phyloP scores from a whole-genome alignment of 2,797 vertebrate species.

The Buceros bicornis region DNA sequence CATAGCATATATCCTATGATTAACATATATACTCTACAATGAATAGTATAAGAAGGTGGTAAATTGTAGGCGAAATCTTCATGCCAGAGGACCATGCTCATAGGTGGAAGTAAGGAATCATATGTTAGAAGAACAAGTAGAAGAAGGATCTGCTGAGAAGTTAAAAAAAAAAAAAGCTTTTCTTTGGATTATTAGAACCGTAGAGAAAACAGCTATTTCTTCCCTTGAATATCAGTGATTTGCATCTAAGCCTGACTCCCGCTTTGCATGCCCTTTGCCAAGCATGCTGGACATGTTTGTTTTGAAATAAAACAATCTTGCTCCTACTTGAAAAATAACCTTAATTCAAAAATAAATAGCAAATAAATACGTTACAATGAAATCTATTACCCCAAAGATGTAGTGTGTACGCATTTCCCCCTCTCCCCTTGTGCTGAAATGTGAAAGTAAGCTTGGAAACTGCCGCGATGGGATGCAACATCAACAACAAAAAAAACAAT shows the following conservation, averaged over 20 bases:
- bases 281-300: not conserved
- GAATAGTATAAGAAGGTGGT: not conserved
- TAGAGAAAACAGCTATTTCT: not conserved
- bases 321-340: not conserved
- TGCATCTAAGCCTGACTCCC: not conserved
- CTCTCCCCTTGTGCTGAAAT: not conserved
- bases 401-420: not conserved
- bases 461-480: fast-evolving
- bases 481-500: not conserved
- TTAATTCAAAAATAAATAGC: not conserved
- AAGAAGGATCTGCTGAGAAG: not conserved
- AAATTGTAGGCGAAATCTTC: not conserved
- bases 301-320: not conserved
- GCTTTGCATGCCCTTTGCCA: not conserved
- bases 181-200: not conserved
- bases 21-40: not conserved
- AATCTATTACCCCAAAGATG: not conserved
- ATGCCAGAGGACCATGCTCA: not conserved
- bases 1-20: fast-evolving
- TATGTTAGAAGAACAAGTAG: not conserved
- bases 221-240: not conserved
- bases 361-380: not conserved
- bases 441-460: not conserved
- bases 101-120: not conserved
- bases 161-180: not conserved